These are phyloP conservation scores for Isotomurus palustris DNA, from an alignment of 2,888 invertebrate species.

Conservation along the genomic window DNA sequence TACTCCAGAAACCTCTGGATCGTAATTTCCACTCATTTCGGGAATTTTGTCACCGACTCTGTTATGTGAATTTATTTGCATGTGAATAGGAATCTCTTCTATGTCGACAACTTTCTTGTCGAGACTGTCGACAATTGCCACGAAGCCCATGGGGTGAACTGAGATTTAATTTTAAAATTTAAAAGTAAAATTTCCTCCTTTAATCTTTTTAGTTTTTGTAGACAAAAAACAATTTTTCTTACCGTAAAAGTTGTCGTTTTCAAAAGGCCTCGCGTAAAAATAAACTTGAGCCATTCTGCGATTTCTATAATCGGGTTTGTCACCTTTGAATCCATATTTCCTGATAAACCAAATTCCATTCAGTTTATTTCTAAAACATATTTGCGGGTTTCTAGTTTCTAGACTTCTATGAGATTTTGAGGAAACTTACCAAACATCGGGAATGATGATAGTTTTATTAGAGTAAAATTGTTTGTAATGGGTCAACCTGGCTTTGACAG, in stretches of 20 bases:
- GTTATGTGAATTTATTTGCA: neutral
- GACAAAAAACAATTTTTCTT: too few species aligned
- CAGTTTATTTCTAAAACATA: neutral
- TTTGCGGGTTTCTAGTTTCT: neutral
- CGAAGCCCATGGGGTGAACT: neutral
- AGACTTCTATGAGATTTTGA: neutral
- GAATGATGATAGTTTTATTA: neutral
- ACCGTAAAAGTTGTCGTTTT: neutral
- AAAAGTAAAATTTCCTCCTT: too few species aligned
- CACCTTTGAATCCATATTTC: neutral
- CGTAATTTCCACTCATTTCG: conserved; percentile 6
- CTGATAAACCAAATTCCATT: neutral
- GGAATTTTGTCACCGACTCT: conserved; percentile 4
- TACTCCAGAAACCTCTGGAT: too few species aligned
- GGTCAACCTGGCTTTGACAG: too few species aligned
- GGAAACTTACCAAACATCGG: neutral
- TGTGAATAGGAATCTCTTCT: neutral
- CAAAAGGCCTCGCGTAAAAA: neutral
- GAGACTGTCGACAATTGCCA: neutral
- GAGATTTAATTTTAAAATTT: too few species aligned
- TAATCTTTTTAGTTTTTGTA: too few species aligned
- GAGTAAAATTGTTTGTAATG: too few species aligned
- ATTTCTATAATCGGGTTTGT: neutral
- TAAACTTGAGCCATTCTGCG: neutral
- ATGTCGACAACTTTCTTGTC: neutral